Evolutionary conservation across 1,140 invertebrate species (phyloP).

Genomic region (Pogonomyrmex californicus): DNA sequence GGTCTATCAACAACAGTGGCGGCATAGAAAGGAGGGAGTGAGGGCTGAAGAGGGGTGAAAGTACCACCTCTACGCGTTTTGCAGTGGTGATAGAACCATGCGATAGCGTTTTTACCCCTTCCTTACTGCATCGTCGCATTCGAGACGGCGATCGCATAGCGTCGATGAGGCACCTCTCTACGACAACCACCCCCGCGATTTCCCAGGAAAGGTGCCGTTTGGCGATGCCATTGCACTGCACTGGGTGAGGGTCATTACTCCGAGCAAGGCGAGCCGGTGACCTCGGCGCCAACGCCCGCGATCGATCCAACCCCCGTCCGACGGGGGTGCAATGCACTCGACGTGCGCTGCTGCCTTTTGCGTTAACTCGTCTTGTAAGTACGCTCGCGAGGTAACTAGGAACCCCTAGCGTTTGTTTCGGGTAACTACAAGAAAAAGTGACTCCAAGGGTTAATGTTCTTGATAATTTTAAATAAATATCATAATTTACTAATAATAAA

Average conservation of each 20-base stretch:
- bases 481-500: neutral
- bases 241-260: conserved; percentile 87
- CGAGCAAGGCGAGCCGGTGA: conserved; percentile 86
- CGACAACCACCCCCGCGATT: conserved; percentile 49
- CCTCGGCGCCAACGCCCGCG: conserved; percentile 86
- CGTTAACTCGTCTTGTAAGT: conserved; percentile 45
- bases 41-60: conserved; percentile 23
- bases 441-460: neutral
- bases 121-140: conserved; percentile 20
- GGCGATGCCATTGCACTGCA: conserved; percentile 86
- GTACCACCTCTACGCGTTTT: conserved; percentile 55
- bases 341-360: conserved; percentile 40
- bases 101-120: conserved; percentile 67
- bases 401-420: neutral
- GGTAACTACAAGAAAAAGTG: conserved; percentile 23
- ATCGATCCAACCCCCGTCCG: conserved; percentile 84
- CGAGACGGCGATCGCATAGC: conserved; percentile 51
- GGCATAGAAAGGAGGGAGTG: neutral
- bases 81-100: conserved; percentile 39
- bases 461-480: neutral
- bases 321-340: conserved; percentile 81
- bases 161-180: conserved; percentile 59
- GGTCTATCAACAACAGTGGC: conserved; percentile 64
- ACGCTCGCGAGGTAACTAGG: conserved; percentile 38
- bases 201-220: conserved; percentile 60